A percentile compares a stretch with the other conserved stretches of the same genome.
Evolutionary conservation across 2,113 vertebrate genomes (phyloP).

Genomic region (Carassius auratus): DNA sequence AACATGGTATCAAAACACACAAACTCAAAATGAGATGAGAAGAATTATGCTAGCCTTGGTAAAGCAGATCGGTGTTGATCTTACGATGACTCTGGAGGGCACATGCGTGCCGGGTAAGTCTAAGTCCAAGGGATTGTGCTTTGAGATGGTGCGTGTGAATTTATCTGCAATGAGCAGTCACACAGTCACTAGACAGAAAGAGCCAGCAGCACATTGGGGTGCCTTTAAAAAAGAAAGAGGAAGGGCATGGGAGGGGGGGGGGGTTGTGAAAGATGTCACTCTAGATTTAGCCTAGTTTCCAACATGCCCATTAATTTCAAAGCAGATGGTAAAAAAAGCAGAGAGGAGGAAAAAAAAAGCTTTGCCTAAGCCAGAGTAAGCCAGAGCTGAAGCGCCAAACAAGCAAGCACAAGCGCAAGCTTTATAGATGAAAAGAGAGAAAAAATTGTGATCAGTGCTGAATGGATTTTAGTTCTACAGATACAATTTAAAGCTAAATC

Average conservation of each 20-base stretch:
- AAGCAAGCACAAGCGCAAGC: background rate
- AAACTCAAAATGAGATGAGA: background rate
- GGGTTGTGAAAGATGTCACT: conserved; percentile 66
- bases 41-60: background rate
- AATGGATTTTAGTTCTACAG: background rate
- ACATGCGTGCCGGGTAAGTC: conserved; percentile 3
- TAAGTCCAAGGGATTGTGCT: background rate
- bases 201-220: conserved; percentile 62
- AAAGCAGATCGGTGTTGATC: background rate
- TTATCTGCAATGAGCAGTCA: conserved; percentile 2
- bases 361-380: conserved; percentile 65
- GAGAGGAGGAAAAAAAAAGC: conserved; percentile 53
- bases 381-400: conserved; percentile 42
- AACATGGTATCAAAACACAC: background rate
- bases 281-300: conserved; percentile 77
- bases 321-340: conserved; percentile 69
- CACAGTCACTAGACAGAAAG: conserved; percentile 53
- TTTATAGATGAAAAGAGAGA: conserved; percentile 1
- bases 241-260: background rate
- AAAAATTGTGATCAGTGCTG: background rate
- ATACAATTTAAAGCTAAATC: conserved; percentile 5
- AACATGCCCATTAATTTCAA: conserved; percentile 75
- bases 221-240: conserved; percentile 63
- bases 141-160: background rate
- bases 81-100: background rate